phyloP scores from a whole-genome alignment of 2,113 vertebrate species.

The Pomatorhinus ruficollis region DNA sequence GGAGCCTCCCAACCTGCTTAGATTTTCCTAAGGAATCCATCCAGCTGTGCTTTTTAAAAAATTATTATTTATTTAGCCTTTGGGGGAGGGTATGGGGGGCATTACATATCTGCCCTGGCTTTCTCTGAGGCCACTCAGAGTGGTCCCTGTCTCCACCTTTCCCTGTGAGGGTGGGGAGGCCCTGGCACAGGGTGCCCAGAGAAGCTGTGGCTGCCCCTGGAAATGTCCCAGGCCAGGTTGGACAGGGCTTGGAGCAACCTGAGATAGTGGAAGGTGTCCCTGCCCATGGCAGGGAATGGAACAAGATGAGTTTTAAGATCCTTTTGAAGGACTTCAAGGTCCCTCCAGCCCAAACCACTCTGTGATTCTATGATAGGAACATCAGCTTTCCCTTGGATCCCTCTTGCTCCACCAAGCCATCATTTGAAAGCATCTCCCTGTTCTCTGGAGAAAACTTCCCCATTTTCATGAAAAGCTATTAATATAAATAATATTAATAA shows the following conservation, averaged over 20 bases:
- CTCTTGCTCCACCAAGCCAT: background rate
- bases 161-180: accelerated
- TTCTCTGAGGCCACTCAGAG: background rate
- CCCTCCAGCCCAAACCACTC: background rate
- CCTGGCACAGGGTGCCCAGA: background rate
- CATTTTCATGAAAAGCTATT: background rate
- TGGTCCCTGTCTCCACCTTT: background rate
- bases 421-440: background rate
- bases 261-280: accelerated
- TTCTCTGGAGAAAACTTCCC: background rate
- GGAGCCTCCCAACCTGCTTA: background rate
- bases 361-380: no score
- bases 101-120: background rate
- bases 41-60: background rate
- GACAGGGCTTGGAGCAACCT: accelerated
- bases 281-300: background rate
- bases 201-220: background rate
- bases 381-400: background rate
- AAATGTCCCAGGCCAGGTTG: accelerated
- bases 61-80: background rate
- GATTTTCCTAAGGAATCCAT: background rate
- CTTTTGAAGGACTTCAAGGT: background rate
- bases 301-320: accelerated
- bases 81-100: background rate
- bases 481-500: background rate